A percentile compares a stretch with the other conserved stretches of the same genome.
Conservation (phyloP, 2,888 invertebrate species). For the Smittia sp. region DNA sequence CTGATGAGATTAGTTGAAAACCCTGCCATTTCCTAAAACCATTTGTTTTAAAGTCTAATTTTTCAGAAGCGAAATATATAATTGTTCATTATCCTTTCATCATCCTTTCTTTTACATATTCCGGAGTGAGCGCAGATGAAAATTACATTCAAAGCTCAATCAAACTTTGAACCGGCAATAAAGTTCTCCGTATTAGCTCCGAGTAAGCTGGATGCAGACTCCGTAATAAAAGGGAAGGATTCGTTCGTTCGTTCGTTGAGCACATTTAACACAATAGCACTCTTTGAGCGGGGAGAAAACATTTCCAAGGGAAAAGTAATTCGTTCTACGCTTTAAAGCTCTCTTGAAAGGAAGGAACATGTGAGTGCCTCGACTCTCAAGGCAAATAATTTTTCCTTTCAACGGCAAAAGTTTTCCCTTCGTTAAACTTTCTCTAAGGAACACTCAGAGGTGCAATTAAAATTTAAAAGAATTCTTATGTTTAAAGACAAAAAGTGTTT, state of each 20-base stretch:
- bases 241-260: neutral
- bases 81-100: no score
- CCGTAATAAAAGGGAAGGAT: neutral
- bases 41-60: no score
- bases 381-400: slow-evolving; percentile 33
- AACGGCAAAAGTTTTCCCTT: slow-evolving; percentile 4
- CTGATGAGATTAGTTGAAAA: slow-evolving; percentile 14
- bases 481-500: slow-evolving; percentile 12
- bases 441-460: slow-evolving; percentile 30
- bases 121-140: no score
- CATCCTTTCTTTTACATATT: no score
- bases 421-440: neutral
- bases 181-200: neutral
- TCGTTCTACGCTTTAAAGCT: slow-evolving; percentile 19
- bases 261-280: slow-evolving; percentile 9
- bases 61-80: neutral
- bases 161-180: neutral
- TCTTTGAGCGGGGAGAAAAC: neutral
- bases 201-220: neutral
- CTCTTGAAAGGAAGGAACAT: neutral
- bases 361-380: neutral
- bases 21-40: neutral
- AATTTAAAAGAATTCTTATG: slow-evolving; percentile 16
- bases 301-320: neutral
- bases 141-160: no score